Percentiles rank a stretch among this genome's conserved stretches.
Conservation (phyloP, 1,140 invertebrate species). For the Myzus persicae region DNA sequence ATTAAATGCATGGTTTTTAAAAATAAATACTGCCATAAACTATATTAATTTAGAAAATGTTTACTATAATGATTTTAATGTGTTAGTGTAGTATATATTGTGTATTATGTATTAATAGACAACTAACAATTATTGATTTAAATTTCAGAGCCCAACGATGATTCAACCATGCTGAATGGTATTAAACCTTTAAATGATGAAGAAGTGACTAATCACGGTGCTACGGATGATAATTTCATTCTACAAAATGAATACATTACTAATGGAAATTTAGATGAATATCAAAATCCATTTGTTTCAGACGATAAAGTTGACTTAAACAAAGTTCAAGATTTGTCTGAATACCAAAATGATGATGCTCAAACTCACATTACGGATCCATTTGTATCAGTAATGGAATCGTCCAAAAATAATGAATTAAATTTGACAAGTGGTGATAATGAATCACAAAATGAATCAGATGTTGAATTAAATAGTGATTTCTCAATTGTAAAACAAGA, state of each 20-base stretch:
- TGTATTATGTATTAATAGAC: background rate
- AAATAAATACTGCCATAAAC: too few relatives aligned
- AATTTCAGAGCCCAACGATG: conserved; percentile 39
- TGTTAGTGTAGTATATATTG: background rate
- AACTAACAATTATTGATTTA: conserved; percentile 6
- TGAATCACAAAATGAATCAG: background rate
- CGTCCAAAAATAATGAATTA: conserved; percentile 10
- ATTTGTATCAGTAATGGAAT: conserved; percentile 15
- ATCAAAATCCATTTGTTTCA: conserved; percentile 24
- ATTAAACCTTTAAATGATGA: conserved; percentile 28
- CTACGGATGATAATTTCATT: background rate
- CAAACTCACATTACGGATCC: background rate
- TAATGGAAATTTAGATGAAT: background rate
- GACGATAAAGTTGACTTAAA: conserved; percentile 25
- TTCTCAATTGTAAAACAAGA: background rate
- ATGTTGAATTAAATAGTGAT: background rate
- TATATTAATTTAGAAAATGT: too few relatives aligned
- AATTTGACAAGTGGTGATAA: background rate
- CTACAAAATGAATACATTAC: conserved; percentile 18
- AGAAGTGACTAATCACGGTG: background rate
- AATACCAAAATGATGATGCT: background rate
- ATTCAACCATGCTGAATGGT: background rate
- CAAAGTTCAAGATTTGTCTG: conserved; percentile 42
- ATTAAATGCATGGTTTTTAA: background rate
- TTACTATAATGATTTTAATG: background rate